Percentiles rank a stretch among this genome's conserved stretches.
These are phyloP conservation scores for Drosophila mojavensis DNA, from an alignment of 1,140 invertebrate species.

Conservation along the genomic window DNA sequence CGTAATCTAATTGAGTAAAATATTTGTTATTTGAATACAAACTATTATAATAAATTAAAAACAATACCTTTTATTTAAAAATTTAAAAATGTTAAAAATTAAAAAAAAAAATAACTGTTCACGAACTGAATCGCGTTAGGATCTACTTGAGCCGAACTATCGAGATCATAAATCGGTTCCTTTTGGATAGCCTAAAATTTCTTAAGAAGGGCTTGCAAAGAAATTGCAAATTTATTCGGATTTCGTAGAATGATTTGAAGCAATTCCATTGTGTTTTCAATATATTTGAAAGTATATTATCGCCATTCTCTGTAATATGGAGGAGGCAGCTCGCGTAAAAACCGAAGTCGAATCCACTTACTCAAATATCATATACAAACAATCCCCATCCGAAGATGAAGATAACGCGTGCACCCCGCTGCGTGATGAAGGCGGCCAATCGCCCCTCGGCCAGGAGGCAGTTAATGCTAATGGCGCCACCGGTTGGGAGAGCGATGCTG, in stretches of 20 bases:
- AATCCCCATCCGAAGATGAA: slow-evolving; percentile 17
- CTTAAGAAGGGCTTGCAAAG: no score
- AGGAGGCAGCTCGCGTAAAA: neutral
- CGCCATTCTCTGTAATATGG: slow-evolving; percentile 1
- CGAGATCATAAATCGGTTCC: no score
- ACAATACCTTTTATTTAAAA: no score
- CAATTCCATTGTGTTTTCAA: neutral
- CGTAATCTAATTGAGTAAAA: no score
- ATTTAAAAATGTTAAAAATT: no score
- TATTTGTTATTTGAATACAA: no score
- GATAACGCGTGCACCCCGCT: slow-evolving; percentile 37
- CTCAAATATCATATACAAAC: neutral
- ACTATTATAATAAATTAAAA: no score
- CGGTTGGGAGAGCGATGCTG: slow-evolving; percentile 52
- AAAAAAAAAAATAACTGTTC: no score
- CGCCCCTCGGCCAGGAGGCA: neutral
- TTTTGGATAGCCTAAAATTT: no score
- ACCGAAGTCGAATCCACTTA: neutral
- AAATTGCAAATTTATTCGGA: neutral
- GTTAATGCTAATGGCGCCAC: neutral
- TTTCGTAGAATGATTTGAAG: neutral
- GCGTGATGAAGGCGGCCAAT: neutral
- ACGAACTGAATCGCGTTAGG: no score
- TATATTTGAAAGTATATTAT: neutral
- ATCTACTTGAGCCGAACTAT: no score